phyloP scores from a whole-genome alignment of 2,797 vertebrate genomes.

The Pygocentrus nattereri region DNA sequence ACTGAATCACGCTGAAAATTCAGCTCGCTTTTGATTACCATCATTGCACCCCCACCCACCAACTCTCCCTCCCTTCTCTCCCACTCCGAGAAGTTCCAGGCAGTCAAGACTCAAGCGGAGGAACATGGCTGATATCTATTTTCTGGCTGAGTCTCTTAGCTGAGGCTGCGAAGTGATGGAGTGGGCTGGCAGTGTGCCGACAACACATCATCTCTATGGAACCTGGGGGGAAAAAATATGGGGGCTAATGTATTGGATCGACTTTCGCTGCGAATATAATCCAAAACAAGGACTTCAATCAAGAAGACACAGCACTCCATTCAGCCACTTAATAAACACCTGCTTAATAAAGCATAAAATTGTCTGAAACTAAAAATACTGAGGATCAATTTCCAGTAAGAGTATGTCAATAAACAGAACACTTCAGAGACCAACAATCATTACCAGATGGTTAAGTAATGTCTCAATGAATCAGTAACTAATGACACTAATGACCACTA shows the following conservation, averaged over 20 bases:
- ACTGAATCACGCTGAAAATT: conserved; percentile 15
- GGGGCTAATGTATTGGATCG: too few relatives aligned
- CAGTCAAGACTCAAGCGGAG: not conserved
- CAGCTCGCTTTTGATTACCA: not conserved
- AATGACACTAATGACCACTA: too few relatives aligned
- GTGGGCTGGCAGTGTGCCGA: not conserved
- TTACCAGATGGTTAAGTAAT: too few relatives aligned
- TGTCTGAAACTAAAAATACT: too few relatives aligned
- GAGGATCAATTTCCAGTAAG: too few relatives aligned
- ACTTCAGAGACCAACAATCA: too few relatives aligned
- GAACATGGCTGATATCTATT: conserved; percentile 19
- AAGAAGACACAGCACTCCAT: not conserved
- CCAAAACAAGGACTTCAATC: not conserved
- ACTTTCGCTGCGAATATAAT: too few relatives aligned
- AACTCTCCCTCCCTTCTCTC: not conserved
- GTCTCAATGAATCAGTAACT: too few relatives aligned
- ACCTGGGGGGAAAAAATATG: not conserved
- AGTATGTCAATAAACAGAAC: too few relatives aligned
- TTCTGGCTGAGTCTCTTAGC: conserved; percentile 5
- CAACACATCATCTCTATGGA: not conserved
- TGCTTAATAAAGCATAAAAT: not conserved
- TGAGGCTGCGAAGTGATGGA: not conserved
- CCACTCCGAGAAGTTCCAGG: not conserved
- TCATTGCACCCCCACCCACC: not conserved
- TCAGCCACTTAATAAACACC: not conserved